Evolutionary conservation across 2,113 vertebrate species (phyloP), one percentile per base, ranked within the genome.

Genomic region (Oreochromis tanganicae): DNA sequence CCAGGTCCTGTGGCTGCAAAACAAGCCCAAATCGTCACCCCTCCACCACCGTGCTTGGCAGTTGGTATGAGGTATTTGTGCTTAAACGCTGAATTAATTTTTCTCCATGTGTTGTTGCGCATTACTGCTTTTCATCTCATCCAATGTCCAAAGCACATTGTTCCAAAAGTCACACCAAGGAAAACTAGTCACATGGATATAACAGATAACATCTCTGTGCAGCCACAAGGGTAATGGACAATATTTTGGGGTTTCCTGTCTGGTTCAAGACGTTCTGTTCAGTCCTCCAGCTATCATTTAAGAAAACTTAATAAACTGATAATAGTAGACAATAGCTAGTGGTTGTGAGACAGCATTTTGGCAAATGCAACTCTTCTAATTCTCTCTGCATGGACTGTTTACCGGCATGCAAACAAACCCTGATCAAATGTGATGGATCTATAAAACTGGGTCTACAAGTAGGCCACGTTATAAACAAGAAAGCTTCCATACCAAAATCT

Each of bases 21-120:
- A 68, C 61, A 68, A 68, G 11, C 0, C 34, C 34, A 21, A 1
- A 38, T 66, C 38, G 19, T 38, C 34, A 66, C 34, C 34, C 61
- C 13, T 38, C 61, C 19, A 38, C 61, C 61, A 21, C 38, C 0
- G 4, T 21, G 0, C 61, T 38, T 38, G 0, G 2, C 19, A 38
- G 6, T 3, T 68, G 63, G 34, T 38, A 13, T 68, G 34, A 38
- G 6, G 19, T 38, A 68, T 68, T 68, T 68, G 61, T 21, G 19
- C 34, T 68, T 21, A 68, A 21, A 38, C 2, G 11, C 19, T 68
- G 34, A 38, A 68, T 68, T 8, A 2, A 8, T 38, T 66, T n/a
- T 21, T 68, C 61, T 13, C 61, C 61, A 38, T 21, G 19, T 38
- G 19, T 34, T 38, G 34, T 21, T 68, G 34, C 1, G 1, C 34